phyloP scores from a whole-genome alignment of 2,797 vertebrate genomes.

The Ammospiza maritima region DNA sequence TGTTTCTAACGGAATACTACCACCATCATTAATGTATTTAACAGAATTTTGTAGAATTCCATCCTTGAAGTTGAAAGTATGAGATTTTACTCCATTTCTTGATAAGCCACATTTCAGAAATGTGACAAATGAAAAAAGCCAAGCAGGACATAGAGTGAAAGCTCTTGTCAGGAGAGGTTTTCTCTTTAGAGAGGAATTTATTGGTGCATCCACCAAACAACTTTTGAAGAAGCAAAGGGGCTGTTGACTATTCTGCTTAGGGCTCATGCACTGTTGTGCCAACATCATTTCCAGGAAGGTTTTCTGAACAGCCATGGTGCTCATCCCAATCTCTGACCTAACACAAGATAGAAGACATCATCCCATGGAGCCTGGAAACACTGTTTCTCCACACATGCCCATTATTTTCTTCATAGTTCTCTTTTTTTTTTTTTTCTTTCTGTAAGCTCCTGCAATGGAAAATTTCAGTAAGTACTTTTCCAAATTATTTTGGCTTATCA shows the following conservation, averaged over 20 bases:
- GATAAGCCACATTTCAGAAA: background rate
- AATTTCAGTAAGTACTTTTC: background rate
- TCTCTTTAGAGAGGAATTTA: background rate
- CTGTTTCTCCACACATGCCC: background rate
- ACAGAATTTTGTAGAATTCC: background rate
- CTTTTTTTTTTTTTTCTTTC: background rate
- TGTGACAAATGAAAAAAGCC: background rate
- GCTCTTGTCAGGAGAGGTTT: background rate
- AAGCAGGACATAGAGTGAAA: background rate
- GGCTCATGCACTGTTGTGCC: background rate
- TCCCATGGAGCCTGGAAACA: background rate
- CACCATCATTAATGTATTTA: background rate
- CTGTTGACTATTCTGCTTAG: background rate
- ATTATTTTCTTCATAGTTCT: background rate
- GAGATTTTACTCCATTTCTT: background rate
- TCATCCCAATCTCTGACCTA: background rate
- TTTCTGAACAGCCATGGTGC: background rate
- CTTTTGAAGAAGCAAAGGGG: background rate
- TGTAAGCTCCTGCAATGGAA: background rate
- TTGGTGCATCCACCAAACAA: background rate
- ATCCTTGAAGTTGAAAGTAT: background rate
- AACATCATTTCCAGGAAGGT: background rate
- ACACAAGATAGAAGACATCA: background rate
- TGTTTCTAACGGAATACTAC: background rate
- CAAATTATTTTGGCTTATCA: background rate